Evolutionary conservation across 2,113 vertebrate genomes (phyloP), one percentile per base, ranked within the genome.

Genomic region (Labeo catla): DNA sequence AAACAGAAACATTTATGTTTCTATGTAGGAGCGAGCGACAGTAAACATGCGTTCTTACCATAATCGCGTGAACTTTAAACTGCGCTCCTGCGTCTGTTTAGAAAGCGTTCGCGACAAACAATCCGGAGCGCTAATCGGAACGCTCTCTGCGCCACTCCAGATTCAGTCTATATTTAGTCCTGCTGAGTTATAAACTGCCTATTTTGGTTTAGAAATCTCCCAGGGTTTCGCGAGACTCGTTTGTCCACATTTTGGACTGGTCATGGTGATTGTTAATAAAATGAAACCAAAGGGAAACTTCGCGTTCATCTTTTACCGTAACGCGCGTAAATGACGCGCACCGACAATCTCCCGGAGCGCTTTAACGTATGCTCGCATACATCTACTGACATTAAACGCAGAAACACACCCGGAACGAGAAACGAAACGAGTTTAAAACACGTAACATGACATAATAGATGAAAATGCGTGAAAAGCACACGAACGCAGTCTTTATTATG

Each of bases 211-310:
- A 28, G 7, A 3, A 16, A 16, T 16, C 78, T 1, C 1, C 21
- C 12, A 2, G 7, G 8, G 11, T 45, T 23, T 4, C 21, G 10
- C 0, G 36, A 61, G 77, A 61, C 45, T 49, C 45, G 72, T 23
- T 0, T 0, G 9, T 61, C 54, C 34, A 16, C 68, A 19, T 54
- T 39, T 21, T 6, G 34, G 1, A 2, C 57, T 39, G 49, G 5
- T 8, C 11, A 10, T 28, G 13, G 43, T 87, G 86, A 68, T 86
- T 87, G 84, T 88, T 86, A 82, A 86, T 76, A 50, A 87, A 89
- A 63, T 72, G 84, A 88, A 89, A 89, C 86, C 89, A 83, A 34
- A 93, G 94, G 94, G 85, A 89, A 93, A 92, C 92, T 93, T 9
- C 16, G 19, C 16, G 23, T 23, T 21, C 45, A 23, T 1, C 3